A percentile compares a stretch with the other conserved stretches of the same genome.
Conservation (phyloP, 2,113 vertebrate species). For the Paedocypris sp. region DNA sequence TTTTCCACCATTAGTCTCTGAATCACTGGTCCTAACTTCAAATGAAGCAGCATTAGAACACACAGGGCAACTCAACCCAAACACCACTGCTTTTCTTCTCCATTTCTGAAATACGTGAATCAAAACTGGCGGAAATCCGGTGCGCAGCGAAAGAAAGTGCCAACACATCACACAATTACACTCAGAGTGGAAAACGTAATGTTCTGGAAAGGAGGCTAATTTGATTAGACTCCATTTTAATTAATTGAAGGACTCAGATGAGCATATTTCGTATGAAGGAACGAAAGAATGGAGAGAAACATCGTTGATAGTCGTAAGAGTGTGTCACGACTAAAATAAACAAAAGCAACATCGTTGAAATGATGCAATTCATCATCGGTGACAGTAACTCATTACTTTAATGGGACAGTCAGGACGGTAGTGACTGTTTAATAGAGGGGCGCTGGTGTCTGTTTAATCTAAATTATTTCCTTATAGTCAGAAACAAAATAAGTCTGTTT, state of each 20-base stretch:
- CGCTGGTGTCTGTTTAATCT: slow-evolving; percentile 41
- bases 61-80: background rate
- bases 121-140: background rate
- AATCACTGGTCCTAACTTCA: slow-evolving; percentile 26
- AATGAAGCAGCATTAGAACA: slow-evolving; percentile 9
- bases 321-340: slow-evolving; percentile 43
- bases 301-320: slow-evolving; percentile 41
- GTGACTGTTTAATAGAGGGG: slow-evolving; percentile 16
- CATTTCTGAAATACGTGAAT: background rate
- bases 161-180: slow-evolving; percentile 38
- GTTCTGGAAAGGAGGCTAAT: slow-evolving; percentile 57
- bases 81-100: background rate
- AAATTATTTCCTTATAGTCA: slow-evolving; percentile 20
- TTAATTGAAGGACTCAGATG: slow-evolving; percentile 47
- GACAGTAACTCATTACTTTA: slow-evolving; percentile 58
- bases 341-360: slow-evolving; percentile 51
- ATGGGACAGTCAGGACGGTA: slow-evolving; percentile 51
- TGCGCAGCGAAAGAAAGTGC: background rate
- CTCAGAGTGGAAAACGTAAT: slow-evolving; percentile 53
- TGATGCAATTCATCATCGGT: slow-evolving; percentile 57
- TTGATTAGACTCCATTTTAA: slow-evolving; percentile 53
- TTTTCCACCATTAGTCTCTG: slow-evolving; percentile 45
- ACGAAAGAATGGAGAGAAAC: slow-evolving; percentile 25
- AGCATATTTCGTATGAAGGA: slow-evolving; percentile 35
- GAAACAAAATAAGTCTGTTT: slow-evolving; percentile 3